These are phyloP conservation scores for Lymantria monacha DNA, from an alignment of 2,888 invertebrate species.

Conservation along the genomic window DNA sequence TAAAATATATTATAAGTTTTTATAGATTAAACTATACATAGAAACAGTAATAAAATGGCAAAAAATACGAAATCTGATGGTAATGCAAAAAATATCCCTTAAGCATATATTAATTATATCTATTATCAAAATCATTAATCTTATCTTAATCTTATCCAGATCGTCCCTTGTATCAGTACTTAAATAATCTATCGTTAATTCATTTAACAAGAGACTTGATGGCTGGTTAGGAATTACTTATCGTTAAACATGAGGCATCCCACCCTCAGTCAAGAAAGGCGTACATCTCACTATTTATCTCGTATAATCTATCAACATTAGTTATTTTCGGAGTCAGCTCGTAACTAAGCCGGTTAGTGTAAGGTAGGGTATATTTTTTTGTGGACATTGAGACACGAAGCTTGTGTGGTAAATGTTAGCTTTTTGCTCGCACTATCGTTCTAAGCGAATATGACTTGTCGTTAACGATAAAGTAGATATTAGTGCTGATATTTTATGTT, in stretches of 20 bases:
- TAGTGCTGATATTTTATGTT: neutral
- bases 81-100: too few relatives aligned
- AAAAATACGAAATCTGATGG: too few relatives aligned
- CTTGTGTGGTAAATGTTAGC: neutral
- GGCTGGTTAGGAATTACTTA: neutral
- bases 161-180: too few relatives aligned
- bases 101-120: too few relatives aligned
- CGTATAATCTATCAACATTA: slow-evolving; percentile 22
- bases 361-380: neutral
- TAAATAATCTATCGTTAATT: neutral
- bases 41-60: too few relatives aligned
- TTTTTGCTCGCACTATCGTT: neutral
- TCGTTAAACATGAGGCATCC: neutral
- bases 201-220: neutral
- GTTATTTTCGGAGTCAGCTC: slow-evolving; percentile 14
- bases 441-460: neutral
- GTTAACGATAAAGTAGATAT: neutral
- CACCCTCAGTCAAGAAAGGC: slow-evolving; percentile 15
- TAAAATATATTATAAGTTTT: too few relatives aligned
- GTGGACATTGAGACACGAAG: neutral
- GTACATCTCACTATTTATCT: slow-evolving; percentile 25
- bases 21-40: too few relatives aligned
- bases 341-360: slow-evolving; percentile 1
- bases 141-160: too few relatives aligned
- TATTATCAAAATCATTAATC: too few relatives aligned